phyloP scores from a whole-genome alignment of 2,888 invertebrate species.

The Stratiomys singularior region DNA sequence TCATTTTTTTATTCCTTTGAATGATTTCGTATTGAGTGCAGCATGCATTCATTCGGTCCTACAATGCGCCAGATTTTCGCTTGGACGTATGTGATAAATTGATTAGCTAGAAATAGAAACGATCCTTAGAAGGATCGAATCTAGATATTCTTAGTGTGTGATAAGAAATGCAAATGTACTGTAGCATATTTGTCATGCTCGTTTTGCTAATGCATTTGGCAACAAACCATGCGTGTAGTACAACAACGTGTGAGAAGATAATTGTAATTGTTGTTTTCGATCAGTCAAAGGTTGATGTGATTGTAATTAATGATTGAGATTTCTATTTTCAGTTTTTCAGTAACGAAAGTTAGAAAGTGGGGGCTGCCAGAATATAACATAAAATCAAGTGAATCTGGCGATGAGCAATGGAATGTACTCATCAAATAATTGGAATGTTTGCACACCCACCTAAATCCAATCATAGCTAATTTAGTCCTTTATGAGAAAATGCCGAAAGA shows the following conservation, averaged over 20 bases:
- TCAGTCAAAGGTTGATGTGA: slow-evolving; percentile 33
- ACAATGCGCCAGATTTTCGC: background rate
- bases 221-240: background rate
- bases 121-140: slow-evolving; percentile 66
- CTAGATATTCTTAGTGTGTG: slow-evolving; percentile 28
- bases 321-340: slow-evolving; percentile 16
- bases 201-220: slow-evolving; percentile 8
- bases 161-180: slow-evolving; percentile 31
- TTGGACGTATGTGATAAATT: slow-evolving; percentile 32
- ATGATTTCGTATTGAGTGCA: slow-evolving; percentile 8
- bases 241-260: slow-evolving; percentile 13
- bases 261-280: slow-evolving; percentile 19
- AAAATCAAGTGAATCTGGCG: no score
- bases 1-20: slow-evolving; percentile 32
- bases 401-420: no score
- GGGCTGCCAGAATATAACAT: slow-evolving; percentile 29
- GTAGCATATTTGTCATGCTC: slow-evolving; percentile 9
- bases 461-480: no score
- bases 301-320: slow-evolving; percentile 26
- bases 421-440: no score
- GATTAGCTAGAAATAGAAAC: slow-evolving; percentile 63
- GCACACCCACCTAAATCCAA: no score
- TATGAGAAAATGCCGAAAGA: no score
- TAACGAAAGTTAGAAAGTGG: slow-evolving; percentile 3
- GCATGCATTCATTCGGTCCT: background rate